phyloP scores from a whole-genome alignment of 92 coral and sea anemone species.

The Heliopora coerulea region DNA sequence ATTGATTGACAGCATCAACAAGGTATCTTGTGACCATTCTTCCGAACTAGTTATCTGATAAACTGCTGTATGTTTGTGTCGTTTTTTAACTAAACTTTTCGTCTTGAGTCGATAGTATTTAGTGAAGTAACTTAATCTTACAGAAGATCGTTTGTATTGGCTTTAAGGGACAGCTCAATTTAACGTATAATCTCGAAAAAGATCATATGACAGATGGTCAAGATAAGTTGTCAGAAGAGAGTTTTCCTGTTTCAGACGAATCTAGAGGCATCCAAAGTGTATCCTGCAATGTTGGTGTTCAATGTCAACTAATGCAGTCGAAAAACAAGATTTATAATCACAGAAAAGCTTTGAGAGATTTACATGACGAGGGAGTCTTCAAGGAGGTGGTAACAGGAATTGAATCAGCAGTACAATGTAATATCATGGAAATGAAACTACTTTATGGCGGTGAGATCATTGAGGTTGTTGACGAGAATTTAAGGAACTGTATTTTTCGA shows the following conservation, averaged over 20 bases:
- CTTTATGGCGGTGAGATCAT: background rate
- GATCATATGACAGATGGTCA: background rate
- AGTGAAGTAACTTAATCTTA: too few species aligned
- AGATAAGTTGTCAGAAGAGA: background rate
- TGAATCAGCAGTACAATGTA: conserved; percentile 14
- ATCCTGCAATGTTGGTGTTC: background rate
- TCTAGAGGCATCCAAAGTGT: background rate
- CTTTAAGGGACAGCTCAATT: background rate
- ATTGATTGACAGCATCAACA: conserved; percentile 64
- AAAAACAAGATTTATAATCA: background rate
- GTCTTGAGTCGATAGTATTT: too few species aligned
- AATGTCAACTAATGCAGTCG: background rate
- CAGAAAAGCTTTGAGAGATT: background rate
- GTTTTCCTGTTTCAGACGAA: background rate
- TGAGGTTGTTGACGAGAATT: conserved; percentile 3
- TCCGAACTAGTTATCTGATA: too few species aligned
- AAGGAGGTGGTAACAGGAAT: background rate
- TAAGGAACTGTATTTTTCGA: background rate
- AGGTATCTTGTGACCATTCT: too few species aligned
- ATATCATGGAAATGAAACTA: conserved; percentile 2
- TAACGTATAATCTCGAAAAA: background rate
- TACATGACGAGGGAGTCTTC: background rate
- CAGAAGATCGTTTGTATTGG: too few species aligned
- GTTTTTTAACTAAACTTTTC: too few species aligned
- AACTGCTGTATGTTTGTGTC: too few species aligned